These are phyloP conservation scores for Phania funesta DNA, from an alignment of 2,888 invertebrate genomes.

Conservation along the genomic window DNA sequence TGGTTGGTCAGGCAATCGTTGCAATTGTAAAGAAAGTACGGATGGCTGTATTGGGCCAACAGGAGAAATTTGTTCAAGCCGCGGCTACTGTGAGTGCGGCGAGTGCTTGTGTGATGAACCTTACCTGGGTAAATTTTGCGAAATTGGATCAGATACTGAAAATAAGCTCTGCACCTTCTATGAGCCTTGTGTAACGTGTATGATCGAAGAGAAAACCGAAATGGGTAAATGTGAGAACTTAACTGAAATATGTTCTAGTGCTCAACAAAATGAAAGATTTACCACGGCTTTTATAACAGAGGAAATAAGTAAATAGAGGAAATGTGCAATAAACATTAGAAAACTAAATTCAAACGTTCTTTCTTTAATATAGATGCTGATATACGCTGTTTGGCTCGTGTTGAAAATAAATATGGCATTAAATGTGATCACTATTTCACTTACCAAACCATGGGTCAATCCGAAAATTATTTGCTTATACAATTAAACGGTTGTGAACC, in stretches of 20 bases:
- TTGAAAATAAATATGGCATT: conserved; percentile 74
- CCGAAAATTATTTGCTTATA: conserved; percentile 73
- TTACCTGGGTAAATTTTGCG: conserved; percentile 77
- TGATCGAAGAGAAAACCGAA: conserved; percentile 74
- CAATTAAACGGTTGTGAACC: conserved; percentile 73
- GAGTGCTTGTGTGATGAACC: conserved; percentile 74
- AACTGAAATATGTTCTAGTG: conserved; percentile 73
- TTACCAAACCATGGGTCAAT: conserved; percentile 72
- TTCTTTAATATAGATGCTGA: conserved; percentile 64
- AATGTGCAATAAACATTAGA: not conserved
- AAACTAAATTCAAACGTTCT: not conserved
- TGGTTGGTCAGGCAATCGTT: conserved; percentile 82
- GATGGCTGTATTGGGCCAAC: conserved; percentile 82
- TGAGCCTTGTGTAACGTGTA: conserved; percentile 77
- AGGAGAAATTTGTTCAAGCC: conserved; percentile 84
- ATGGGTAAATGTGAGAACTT: conserved; percentile 72
- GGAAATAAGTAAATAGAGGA: conserved; percentile 66
- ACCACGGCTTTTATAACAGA: conserved; percentile 73
- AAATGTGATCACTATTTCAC: conserved; percentile 77
- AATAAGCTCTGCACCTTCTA: conserved; percentile 78
- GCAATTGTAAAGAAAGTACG: conserved; percentile 82
- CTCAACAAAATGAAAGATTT: conserved; percentile 71
- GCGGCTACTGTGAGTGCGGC: conserved; percentile 90
- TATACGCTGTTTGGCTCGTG: conserved; percentile 74
- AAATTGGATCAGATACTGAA: conserved; percentile 74